Base-by-base conservation (phyloP, 2,888 invertebrate genomes). In the Mythimna lalbum region DNA sequence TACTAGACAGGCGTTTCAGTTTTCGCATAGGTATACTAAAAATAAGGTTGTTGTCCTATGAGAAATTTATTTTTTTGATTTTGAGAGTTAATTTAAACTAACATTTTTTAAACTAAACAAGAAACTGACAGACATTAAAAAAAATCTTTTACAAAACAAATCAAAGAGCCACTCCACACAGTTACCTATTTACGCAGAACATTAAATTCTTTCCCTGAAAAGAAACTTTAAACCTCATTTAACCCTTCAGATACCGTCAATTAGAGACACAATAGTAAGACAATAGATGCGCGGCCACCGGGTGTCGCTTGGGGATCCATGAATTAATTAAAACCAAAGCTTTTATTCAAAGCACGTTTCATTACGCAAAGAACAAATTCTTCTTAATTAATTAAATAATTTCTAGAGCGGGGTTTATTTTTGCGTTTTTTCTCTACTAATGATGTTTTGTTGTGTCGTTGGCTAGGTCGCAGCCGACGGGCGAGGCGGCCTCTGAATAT, bases 301-400 rank as follows among this genome's bases (percentile, higher is more conserved):
- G n/a, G n/a, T n/a, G n/a, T n/a, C n/a, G n/a, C n/a, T n/a, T n/a
- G n/a, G n/a, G n/a, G n/a, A n/a, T n/a, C n/a, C n/a, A n/a, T n/a
- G n/a, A n/a, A n/a, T n/a, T n/a, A 89, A 90, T 91, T 91, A 89
- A 89, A 90, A 84, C 86, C 83, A 83, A 86, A 86, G 84, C 82
- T 85, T 88, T 88, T 86, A 90, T 88, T 88, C 88, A 80, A 86
- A 86, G 88, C 90, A 88, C 90, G 89, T 91, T 90, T 90, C 84
- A 88, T 90, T 90, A 88, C 84, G 84, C 88, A 88, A 89, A 88
- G 87, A 89, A 90, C 89, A 86, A 89, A 89, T 90, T 90, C 84
- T 88, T 88, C 86, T 89, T 90, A 90, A 90, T 92, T 90, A 90
- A 91, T 90, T 89, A 89, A 91, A 90, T 88, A 83, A 90, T 90